Evolutionary conservation across 2,113 vertebrate species (phyloP).

Genomic region (Fukomys damarensis): DNA sequence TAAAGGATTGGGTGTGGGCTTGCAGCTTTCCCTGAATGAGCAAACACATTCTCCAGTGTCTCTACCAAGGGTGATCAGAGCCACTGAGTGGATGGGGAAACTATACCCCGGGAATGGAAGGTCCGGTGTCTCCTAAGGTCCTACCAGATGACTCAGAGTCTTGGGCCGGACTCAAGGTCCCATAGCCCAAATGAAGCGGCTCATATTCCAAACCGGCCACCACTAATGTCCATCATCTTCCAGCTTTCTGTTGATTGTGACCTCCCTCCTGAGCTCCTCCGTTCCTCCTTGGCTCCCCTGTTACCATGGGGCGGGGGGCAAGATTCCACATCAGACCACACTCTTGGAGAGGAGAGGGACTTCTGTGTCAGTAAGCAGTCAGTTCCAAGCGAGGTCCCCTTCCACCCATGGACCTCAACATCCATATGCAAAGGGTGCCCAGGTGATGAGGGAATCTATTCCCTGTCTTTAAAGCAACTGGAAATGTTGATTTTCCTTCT

Average conservation of each 20-base stretch:
- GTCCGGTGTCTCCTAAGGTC: not conserved
- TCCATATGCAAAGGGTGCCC: constrained; percentile 59
- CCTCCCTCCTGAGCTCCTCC: not conserved
- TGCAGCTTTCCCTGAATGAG: not conserved
- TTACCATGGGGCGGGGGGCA: not conserved
- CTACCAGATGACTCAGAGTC: not conserved
- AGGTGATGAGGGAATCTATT: constrained; percentile 60
- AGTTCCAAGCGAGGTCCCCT: not conserved
- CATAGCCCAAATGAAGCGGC: not conserved
- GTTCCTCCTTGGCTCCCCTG: not conserved
- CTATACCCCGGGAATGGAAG: not conserved
- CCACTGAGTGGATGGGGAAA: not conserved
- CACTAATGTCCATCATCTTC: not conserved
- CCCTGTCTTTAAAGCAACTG: constrained; percentile 70
- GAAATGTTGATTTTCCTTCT: constrained; percentile 73
- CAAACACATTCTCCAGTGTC: not conserved
- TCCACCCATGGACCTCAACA: not conserved
- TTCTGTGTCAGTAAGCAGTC: not conserved
- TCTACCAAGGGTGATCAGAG: not conserved
- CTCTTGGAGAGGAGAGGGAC: not conserved
- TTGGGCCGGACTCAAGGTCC: not conserved
- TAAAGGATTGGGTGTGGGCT: not conserved
- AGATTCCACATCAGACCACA: not conserved
- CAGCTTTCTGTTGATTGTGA: not conserved
- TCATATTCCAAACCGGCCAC: not conserved